Evolutionary conservation across 2,888 invertebrate species (phyloP).

Genomic region (Apodemia hepburni): DNA sequence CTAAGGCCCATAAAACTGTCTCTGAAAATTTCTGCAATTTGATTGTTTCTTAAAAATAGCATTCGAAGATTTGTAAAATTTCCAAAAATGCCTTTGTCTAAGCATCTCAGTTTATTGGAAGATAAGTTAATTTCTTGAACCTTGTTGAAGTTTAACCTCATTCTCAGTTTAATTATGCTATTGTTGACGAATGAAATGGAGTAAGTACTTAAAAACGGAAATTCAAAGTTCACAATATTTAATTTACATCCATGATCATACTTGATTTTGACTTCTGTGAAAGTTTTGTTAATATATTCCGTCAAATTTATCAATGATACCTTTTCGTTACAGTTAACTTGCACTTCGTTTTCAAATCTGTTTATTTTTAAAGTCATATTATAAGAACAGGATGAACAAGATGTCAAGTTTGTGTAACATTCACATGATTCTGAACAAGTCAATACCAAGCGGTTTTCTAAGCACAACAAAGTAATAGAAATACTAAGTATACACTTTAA

Average conservation of each 20-base stretch:
- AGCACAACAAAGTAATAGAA: conserved; percentile 57
- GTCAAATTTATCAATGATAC: conserved; percentile 41
- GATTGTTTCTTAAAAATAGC: conserved; percentile 85
- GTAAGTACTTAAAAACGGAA: conserved; percentile 50
- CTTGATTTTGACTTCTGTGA: conserved; percentile 46
- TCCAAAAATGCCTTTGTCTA: conserved; percentile 77
- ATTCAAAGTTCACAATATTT: conserved; percentile 46
- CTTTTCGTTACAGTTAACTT: conserved; percentile 53
- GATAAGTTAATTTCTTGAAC: conserved; percentile 82
- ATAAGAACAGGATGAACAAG: conserved; percentile 58
- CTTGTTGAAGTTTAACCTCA: conserved; percentile 52
- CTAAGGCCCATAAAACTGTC: conserved; percentile 81
- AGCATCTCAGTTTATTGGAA: conserved; percentile 72
- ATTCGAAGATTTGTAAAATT: conserved; percentile 79
- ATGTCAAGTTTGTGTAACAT: conserved; percentile 46
- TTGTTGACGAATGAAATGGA: conserved; percentile 57
- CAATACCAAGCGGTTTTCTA: conserved; percentile 48
- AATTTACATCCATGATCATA: conserved; percentile 51
- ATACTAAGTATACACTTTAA: conserved; percentile 57
- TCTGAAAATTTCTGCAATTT: conserved; percentile 76
- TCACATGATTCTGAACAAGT: conserved; percentile 53
- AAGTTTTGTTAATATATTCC: conserved; percentile 40
- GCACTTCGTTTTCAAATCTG: conserved; percentile 42
- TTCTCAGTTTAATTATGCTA: conserved; percentile 49
- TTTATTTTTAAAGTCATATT: conserved; percentile 57